Conservation (phyloP, 1,140 invertebrate species). For the Drosophila pseudoananassae region DNA sequence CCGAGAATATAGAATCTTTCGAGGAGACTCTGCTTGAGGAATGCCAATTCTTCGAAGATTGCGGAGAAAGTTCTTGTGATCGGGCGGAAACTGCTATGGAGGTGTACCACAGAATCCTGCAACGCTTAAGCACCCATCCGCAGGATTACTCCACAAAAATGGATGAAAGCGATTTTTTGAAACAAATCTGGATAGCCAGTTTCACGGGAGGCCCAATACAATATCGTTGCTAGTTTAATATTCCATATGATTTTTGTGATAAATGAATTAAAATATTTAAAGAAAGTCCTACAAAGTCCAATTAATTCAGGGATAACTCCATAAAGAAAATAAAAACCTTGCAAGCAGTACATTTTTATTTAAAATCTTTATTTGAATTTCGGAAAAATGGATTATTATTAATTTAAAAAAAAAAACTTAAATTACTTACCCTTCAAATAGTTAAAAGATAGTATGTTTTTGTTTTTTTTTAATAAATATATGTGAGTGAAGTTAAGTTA, state of each 20-base stretch:
- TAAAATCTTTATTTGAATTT: constrained; percentile 20
- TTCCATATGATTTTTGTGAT: constrained; percentile 16
- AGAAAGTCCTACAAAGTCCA: constrained; percentile 3
- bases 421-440: constrained; percentile 17
- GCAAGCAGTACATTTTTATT: neutral
- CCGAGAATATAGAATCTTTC: constrained; percentile 13
- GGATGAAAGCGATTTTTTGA: constrained; percentile 19
- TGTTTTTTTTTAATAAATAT: neutral
- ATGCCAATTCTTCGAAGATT: constrained; percentile 8
- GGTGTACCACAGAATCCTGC: constrained; percentile 56
- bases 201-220: constrained; percentile 60
- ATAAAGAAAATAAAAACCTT: neutral
- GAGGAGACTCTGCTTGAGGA: constrained; percentile 10
- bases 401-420: neutral
- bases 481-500: constrained; percentile 6
- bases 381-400: neutral
- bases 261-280: neutral
- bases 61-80: constrained; percentile 54
- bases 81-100: constrained; percentile 40
- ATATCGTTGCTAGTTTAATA: constrained; percentile 30
- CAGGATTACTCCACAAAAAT: neutral
- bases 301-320: neutral
- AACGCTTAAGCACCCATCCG: neutral
- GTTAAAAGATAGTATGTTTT: neutral
- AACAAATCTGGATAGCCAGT: constrained; percentile 59